Evolutionary conservation across 2,113 vertebrate species (phyloP).

Genomic region (Mirounga angustirostris): DNA sequence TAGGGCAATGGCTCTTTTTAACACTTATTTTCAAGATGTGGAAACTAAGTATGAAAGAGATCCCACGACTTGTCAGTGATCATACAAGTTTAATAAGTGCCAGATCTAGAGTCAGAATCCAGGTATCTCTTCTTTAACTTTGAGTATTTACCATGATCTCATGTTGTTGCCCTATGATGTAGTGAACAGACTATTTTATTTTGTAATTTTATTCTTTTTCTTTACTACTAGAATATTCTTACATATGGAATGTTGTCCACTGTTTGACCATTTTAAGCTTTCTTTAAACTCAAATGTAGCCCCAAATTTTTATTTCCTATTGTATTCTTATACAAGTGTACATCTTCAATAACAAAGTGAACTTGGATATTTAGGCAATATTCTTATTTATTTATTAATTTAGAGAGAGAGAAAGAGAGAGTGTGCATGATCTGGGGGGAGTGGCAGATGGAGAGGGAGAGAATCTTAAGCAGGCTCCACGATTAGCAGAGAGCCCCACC

Average conservation of each 20-base stretch:
- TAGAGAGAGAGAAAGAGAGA: not conserved
- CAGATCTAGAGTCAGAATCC: not conserved
- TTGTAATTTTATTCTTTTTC: not conserved
- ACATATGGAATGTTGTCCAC: not conserved
- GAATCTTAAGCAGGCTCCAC: not conserved
- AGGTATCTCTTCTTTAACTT: not conserved
- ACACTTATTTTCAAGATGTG: not conserved
- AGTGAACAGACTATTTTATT: not conserved
- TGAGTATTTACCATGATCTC: not conserved
- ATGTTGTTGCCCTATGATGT: not conserved
- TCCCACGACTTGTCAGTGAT: not conserved
- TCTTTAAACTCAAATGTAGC: not conserved
- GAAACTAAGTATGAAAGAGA: not conserved
- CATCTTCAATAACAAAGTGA: not conserved
- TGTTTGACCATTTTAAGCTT: not conserved
- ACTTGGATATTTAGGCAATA: not conserved
- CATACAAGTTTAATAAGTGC: not conserved
- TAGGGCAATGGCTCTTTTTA: not conserved
- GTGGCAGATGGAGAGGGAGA: not conserved
- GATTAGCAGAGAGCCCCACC: not conserved
- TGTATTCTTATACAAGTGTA: not conserved
- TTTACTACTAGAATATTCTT: not conserved
- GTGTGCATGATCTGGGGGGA: not conserved
- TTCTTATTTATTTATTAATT: too few relatives aligned
- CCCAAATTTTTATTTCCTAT: not conserved